Percentiles rank a stretch among this genome's conserved stretches.
Evolutionary conservation across 2,113 vertebrate genomes (phyloP).

Genomic region (Ariopsis seemanni): DNA sequence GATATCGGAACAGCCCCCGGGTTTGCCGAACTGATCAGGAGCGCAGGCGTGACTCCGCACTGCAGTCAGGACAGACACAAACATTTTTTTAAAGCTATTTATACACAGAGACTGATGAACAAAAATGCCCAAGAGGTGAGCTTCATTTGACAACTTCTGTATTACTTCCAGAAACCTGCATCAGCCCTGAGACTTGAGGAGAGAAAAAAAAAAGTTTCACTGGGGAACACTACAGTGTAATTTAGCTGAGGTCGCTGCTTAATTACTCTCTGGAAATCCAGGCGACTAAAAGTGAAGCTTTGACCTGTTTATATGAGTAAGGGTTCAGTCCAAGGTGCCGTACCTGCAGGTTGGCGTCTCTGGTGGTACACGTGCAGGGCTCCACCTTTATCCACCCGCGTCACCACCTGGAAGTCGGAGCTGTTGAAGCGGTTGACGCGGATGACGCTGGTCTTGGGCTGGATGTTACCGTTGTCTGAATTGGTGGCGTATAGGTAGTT

Average conservation of each 20-base stretch:
- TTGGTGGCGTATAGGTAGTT: slow-evolving; percentile 97
- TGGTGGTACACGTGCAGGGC: slow-evolving; percentile 96
- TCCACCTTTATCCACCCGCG: slow-evolving; percentile 88
- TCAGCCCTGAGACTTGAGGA: not conserved
- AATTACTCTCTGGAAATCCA: slow-evolving; percentile 16
- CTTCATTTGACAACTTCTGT: not conserved
- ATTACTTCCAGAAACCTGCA: not conserved
- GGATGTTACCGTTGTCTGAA: slow-evolving; percentile 90
- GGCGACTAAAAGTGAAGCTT: not conserved
- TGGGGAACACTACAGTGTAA: slow-evolving; percentile 15
- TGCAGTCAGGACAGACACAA: slow-evolving; percentile 51
- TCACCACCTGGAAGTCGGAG: slow-evolving; percentile 91
- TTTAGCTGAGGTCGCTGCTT: not conserved
- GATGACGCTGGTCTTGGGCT: slow-evolving; percentile 95
- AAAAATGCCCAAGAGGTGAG: not conserved
- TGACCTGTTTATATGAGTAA: not conserved
- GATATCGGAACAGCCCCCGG: slow-evolving; percentile 93
- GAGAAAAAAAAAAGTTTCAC: slow-evolving; percentile 1
- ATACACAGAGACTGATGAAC: not conserved
- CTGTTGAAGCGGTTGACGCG: slow-evolving; percentile 96
- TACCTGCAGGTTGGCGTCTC: slow-evolving; percentile 90
- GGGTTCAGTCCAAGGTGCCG: not conserved
- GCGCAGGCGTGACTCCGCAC: slow-evolving; percentile 94
- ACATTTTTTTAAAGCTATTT: not conserved
- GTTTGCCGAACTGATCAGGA: slow-evolving; percentile 85